Base-by-base conservation (phyloP, 92 coral and sea anemone species). In the Epizoanthus stellaris region DNA sequence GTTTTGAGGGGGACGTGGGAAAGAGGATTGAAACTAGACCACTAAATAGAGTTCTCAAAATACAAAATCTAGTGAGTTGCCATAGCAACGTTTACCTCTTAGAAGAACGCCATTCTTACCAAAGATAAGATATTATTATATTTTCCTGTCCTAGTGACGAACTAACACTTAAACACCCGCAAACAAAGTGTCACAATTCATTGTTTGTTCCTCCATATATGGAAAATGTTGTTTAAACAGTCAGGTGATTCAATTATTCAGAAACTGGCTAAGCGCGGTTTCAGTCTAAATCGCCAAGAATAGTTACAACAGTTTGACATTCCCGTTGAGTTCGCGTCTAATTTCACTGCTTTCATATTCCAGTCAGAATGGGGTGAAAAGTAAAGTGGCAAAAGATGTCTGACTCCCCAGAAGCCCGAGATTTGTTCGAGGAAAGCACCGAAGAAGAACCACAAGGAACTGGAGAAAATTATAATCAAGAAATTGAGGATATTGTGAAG, bases 401-500 rank as follows among this genome's bases (percentile, higher is more conserved):
- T 79, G 83, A 79, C 1, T 79, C 73, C 4, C 53, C 83, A 64
- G 83, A 79, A 64, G 67, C 43, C 17, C 85, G 84, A 38, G 91
- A 91, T 17, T 53, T 76, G 6, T 83, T 90, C 19, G 93, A 87
- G 61, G 91, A 87, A 34, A 90, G 76, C 77, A 52, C 69, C 16
- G 91, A 87, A n/a, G 86, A 77, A 45, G 82, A 70, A 40, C 76
- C 42, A 19, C 56, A 59, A 12, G 58, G 70, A 34, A 77, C 64
- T 54, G 85, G 86, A 42, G 95, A 86, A 16, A 92, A 85, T 66
- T 88, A 82, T 80, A 84, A 95, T 75, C 88, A 85, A 39, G 98
- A 94, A 84, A 94, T 92, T 30, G 96, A 92, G 85, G 99, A 96
- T 62, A 92, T 91, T 21, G 96, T 94, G 17, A 90, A 85, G 49